Evolutionary conservation across 2,797 vertebrate species (phyloP).

Genomic region (Sarcoramphus papa): DNA sequence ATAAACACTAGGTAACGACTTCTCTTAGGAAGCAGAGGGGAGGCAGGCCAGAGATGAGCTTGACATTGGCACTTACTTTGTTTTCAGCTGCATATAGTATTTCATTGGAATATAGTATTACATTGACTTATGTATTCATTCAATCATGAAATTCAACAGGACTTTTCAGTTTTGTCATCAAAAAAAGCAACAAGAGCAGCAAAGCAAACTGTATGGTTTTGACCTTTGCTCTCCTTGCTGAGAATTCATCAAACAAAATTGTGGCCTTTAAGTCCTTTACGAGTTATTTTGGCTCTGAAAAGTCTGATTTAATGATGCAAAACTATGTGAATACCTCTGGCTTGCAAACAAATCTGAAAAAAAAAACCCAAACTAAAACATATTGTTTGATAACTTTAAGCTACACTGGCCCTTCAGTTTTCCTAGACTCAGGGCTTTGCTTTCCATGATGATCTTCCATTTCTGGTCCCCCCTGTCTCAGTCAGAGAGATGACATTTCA

Average conservation of each 20-base stretch:
- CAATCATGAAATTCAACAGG: conserved; percentile 26
- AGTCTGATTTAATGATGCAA: conserved; percentile 1
- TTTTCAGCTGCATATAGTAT: conserved; percentile 23
- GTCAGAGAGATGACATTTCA: background rate
- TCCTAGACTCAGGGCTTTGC: background rate
- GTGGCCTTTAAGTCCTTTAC: background rate
- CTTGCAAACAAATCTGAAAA: background rate
- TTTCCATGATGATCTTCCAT: background rate
- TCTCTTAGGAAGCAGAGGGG: background rate
- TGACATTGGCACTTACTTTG: conserved; percentile 43
- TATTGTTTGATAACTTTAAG: background rate
- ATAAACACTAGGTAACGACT: conserved; percentile 43
- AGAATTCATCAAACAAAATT: background rate
- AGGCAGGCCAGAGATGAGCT: conserved; percentile 35
- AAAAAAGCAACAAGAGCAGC: background rate
- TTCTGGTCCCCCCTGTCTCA: background rate
- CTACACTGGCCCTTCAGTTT: background rate
- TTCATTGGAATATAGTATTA: conserved; percentile 23
- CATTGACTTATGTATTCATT: conserved; percentile 36
- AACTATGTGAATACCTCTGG: background rate
- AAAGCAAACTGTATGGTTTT: background rate
- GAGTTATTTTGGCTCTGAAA: conserved; percentile 17
- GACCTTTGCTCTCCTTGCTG: conserved; percentile 8
- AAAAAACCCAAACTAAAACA: background rate
- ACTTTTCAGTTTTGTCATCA: conserved; percentile 24